phyloP scores from a whole-genome alignment of 2,113 vertebrate genomes.

The Myodes glareolus region DNA sequence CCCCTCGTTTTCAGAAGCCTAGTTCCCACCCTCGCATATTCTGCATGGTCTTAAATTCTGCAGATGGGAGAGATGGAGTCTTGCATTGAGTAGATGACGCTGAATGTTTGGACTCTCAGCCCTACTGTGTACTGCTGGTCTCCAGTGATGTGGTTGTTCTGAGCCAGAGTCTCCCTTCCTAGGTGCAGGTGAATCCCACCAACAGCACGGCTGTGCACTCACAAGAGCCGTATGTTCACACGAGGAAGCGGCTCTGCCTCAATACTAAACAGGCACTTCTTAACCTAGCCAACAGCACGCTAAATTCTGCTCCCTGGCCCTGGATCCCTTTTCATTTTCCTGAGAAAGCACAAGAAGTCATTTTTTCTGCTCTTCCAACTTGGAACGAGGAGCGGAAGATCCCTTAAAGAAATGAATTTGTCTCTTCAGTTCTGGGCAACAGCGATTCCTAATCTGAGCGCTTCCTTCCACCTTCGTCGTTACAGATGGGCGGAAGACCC shows the following conservation, averaged over 20 bases:
- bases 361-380: not conserved
- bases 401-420: not conserved
- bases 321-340: not conserved
- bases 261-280: conserved; percentile 9
- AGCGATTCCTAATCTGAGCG: not conserved
- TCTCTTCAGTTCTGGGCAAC: conserved; percentile 1
- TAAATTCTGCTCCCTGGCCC: not conserved
- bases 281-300: not conserved
- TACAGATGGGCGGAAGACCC: not conserved
- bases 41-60: conserved; percentile 8
- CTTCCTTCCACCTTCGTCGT: not conserved
- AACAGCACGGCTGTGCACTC: not conserved
- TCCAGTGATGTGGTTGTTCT: not conserved
- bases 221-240: not conserved
- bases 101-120: not conserved
- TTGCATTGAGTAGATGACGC: not conserved
- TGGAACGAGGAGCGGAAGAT: not conserved
- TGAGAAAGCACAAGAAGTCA: not conserved
- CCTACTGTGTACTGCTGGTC: conserved; percentile 17
- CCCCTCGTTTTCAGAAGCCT: conserved; percentile 26
- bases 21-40: conserved; percentile 38
- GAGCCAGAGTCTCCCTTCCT: not conserved
- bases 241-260: not conserved
- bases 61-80: conserved; percentile 6
- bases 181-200: not conserved